phyloP scores from a whole-genome alignment of 2,797 vertebrate genomes.

The Macrochelys suwanniensis region DNA sequence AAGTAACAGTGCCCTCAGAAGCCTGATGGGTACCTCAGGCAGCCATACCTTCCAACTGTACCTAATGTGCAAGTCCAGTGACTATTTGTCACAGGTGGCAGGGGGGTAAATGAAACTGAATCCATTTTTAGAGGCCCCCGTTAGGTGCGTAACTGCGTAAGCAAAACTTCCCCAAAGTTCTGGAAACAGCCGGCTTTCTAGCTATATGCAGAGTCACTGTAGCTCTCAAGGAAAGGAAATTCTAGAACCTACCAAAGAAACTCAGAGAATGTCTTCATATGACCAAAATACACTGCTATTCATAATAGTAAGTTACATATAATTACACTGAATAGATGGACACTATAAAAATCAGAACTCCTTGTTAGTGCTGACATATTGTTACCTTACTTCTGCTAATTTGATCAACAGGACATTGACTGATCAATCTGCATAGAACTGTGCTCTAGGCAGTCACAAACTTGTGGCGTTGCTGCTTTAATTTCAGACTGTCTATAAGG shows the following conservation, averaged over 20 bases:
- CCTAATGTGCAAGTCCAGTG: not conserved
- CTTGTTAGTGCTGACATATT: constrained; percentile 16
- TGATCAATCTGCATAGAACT: constrained; percentile 13
- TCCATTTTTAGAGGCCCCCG: not conserved
- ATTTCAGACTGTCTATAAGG: not conserved
- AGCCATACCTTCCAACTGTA: not conserved
- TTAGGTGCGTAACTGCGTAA: not conserved
- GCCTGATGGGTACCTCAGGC: not conserved
- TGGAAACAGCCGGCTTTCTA: not conserved
- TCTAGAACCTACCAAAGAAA: not conserved
- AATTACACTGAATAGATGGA: not conserved
- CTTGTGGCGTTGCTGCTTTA: constrained; percentile 16
- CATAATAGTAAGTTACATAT: constrained; percentile 13
- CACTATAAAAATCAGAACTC: not conserved
- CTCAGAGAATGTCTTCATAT: not conserved
- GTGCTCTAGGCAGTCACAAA: constrained; percentile 12
- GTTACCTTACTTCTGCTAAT: not conserved
- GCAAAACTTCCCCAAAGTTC: not conserved
- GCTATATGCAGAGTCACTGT: not conserved
- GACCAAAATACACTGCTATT: constrained; percentile 2
- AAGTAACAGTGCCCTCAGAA: not conserved
- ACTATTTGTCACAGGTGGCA: fast-evolving
- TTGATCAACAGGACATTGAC: constrained; percentile 44
- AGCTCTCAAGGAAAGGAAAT: not conserved
- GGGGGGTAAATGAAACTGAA: fast-evolving